Conservation (phyloP, 2,888 invertebrate genomes). For the Cheilosia grossa region DNA sequence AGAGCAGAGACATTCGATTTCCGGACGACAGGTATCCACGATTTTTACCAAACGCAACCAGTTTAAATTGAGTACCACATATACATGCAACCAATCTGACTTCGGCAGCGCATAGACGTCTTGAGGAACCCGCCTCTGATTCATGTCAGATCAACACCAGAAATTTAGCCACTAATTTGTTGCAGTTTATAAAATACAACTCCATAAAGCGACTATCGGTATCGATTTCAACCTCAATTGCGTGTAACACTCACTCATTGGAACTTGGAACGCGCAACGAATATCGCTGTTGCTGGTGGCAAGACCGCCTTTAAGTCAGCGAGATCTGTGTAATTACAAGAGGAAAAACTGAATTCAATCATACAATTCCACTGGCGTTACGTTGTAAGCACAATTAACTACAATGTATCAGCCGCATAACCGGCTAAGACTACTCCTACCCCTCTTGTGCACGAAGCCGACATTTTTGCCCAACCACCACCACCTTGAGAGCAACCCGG, state of each 20-base stretch:
- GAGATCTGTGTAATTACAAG: slow-evolving; percentile 42
- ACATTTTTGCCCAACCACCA: slow-evolving; percentile 21
- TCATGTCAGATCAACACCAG: slow-evolving; percentile 39
- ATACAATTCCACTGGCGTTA: slow-evolving; percentile 42
- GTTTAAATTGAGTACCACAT: neutral
- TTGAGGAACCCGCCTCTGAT: slow-evolving; percentile 25
- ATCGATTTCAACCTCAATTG: slow-evolving; percentile 59
- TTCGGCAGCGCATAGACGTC: neutral
- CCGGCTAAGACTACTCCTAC: slow-evolving; percentile 5
- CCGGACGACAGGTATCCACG: too few relatives aligned
- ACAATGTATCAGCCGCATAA: slow-evolving; percentile 47
- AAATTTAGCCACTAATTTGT: slow-evolving; percentile 56
- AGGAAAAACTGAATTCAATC: slow-evolving; percentile 57
- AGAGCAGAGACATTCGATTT: too few relatives aligned
- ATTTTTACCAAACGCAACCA: too few relatives aligned
- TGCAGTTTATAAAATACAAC: slow-evolving; percentile 42
- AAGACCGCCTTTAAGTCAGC: neutral
- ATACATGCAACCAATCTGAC: slow-evolving; percentile 14
- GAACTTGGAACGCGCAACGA: neutral
- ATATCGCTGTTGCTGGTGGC: slow-evolving; percentile 18
- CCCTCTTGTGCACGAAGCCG: slow-evolving; percentile 6
- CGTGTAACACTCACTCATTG: slow-evolving; percentile 17
- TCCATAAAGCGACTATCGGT: slow-evolving; percentile 37
- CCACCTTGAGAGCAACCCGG: slow-evolving; percentile 13
- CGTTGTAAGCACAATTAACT: slow-evolving; percentile 66